Base-by-base conservation (phyloP, 2,797 vertebrate genomes). In the Decapterus maruadsi region DNA sequence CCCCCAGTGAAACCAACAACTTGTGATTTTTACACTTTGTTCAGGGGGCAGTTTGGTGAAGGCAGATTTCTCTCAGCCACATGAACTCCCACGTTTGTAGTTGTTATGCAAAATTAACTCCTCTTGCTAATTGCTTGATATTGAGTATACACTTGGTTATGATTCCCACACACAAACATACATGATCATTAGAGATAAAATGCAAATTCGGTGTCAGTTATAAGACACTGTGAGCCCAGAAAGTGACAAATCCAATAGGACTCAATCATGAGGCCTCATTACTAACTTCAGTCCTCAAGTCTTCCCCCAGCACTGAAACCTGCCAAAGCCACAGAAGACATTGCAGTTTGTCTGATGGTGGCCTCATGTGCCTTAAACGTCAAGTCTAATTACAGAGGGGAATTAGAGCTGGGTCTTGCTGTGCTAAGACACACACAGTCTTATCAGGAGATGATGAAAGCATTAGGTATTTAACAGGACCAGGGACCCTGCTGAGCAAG, bases 391-490 rank as follows among this genome's bases (percentile, higher is more conserved):
- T 84, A 70, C 42, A 14, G 72, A 50, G 55, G 50, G 65, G 75
- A 86, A 84, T 89, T 76, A 81, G 60, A 77, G 36, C 72, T 63
- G 64, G 60, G 46, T 80, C 78, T 81, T 0, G 19, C 73, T 84
- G 70, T 70, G 73, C 53, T 64, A 40, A 40, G 67, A 55, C 40
- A 43, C 43, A 73, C 60, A 68, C 72, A 75, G 55, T 68, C 77
- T 74, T 85, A 84, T 80, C 70, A 74, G 45, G 64, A 87, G 73
- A 74, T 79, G 61, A 90, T 72, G 72, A 87, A 80, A 81, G 72
- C 51, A 72, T 79, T 75, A 71, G 72, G 40, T 69, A 71, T 88
- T 88, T 77, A 84, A 70, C 72, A 82, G 56, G 68, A 75, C 60
- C 55, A 62, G 64, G 62, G 26, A 61, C 53, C 81, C 78, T 8